Evolutionary conservation across 2,113 vertebrate genomes (phyloP).

Genomic region (Urocolius indicus): DNA sequence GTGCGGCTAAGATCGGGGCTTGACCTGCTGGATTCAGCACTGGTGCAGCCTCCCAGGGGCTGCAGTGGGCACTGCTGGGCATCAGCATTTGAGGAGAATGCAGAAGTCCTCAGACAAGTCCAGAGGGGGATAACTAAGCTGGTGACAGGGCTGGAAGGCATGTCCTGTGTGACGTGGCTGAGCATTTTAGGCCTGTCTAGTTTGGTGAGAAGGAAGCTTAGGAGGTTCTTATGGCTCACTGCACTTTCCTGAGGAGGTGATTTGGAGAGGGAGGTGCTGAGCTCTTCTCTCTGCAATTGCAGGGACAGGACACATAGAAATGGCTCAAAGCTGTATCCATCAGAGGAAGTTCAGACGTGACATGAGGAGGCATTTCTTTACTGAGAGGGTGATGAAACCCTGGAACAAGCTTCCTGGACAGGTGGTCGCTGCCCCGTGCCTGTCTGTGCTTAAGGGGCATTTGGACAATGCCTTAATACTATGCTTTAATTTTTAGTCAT

Average conservation of each 20-base stretch:
- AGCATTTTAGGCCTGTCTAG: background rate
- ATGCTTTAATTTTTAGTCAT: no score
- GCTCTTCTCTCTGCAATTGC: background rate
- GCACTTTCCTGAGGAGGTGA: background rate
- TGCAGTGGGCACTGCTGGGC: background rate
- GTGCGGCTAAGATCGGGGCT: no score
- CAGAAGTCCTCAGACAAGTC: background rate
- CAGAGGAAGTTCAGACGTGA: background rate
- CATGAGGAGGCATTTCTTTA: background rate
- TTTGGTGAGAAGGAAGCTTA: background rate
- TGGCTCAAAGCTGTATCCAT: background rate
- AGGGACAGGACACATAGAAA: background rate
- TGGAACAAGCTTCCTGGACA: background rate
- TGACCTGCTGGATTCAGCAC: background rate
- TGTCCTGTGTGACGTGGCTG: no score
- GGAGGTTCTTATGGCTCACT: background rate
- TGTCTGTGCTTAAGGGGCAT: no score
- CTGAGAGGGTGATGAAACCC: background rate
- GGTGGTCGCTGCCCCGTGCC: background rate
- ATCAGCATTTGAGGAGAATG: background rate
- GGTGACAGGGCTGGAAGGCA: background rate
- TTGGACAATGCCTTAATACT: background rate
- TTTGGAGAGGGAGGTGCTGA: background rate
- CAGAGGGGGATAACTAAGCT: background rate
- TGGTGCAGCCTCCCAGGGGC: background rate